phyloP scores from a whole-genome alignment of 1,140 invertebrate species.

The Thaumetopoea pityocampa region DNA sequence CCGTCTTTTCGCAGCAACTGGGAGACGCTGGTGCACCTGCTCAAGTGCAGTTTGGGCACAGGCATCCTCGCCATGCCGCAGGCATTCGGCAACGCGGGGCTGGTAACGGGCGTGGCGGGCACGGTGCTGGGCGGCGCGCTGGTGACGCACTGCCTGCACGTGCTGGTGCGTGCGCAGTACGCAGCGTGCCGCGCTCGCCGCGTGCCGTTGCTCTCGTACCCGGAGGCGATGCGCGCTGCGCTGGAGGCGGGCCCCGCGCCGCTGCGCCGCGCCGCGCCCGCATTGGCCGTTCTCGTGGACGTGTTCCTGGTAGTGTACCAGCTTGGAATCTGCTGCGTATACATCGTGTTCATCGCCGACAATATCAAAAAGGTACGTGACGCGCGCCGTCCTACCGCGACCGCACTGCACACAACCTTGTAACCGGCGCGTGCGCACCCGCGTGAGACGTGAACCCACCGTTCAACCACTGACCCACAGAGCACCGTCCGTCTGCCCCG shows the following conservation, averaged over 20 bases:
- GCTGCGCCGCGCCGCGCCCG: slow-evolving; percentile 75
- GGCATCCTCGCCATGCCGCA: slow-evolving; percentile 89
- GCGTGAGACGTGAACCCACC: too few relatives aligned
- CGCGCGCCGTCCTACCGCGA: too few relatives aligned
- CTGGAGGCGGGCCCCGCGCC: slow-evolving; percentile 77
- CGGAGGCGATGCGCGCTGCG: slow-evolving; percentile 80
- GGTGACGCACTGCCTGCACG: slow-evolving; percentile 81
- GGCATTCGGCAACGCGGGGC: slow-evolving; percentile 83
- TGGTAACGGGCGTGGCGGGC: slow-evolving; percentile 78
- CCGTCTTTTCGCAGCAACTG: slow-evolving; percentile 78
- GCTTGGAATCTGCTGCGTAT: slow-evolving; percentile 93
- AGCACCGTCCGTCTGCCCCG: too few relatives aligned
- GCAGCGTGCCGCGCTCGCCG: slow-evolving; percentile 73
- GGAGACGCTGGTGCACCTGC: slow-evolving; percentile 81
- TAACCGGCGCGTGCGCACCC: too few relatives aligned
- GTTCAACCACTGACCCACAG: too few relatives aligned
- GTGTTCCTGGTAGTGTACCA: slow-evolving; percentile 89
- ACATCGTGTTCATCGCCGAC: slow-evolving; percentile 89
- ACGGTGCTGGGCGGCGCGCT: slow-evolving; percentile 79
- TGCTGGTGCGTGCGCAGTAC: slow-evolving; percentile 79
- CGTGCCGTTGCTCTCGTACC: slow-evolving; percentile 80
- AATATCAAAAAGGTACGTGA: slow-evolving; percentile 80
- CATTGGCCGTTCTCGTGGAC: slow-evolving; percentile 78
- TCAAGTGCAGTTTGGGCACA: slow-evolving; percentile 86
- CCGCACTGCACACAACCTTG: too few relatives aligned